Evolutionary conservation across 1,140 invertebrate genomes (phyloP).

Genomic region (Bombyx mori): ASM3026992v2 NC_085129.1:13880001-13880500

Average conservation of each 20-base stretch:
- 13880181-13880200: slow-evolving; percentile 37
- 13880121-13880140: slow-evolving; percentile 38
- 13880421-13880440: slow-evolving; percentile 49
- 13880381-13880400: slow-evolving; percentile 44
- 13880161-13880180: slow-evolving; percentile 18
- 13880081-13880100: neutral
- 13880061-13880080: too few species aligned
- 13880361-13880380: slow-evolving; percentile 17
- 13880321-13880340: slow-evolving; percentile 8
- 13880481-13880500: slow-evolving; percentile 5
- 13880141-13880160: slow-evolving; percentile 42
- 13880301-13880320: slow-evolving; percentile 10
- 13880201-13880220: slow-evolving; percentile 43
- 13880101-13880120: slow-evolving; percentile 8
- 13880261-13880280: slow-evolving; percentile 40
- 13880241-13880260: slow-evolving; percentile 41
- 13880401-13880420: slow-evolving; percentile 50
- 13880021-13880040: too few species aligned
- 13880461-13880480: slow-evolving; percentile 17
- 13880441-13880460: slow-evolving; percentile 52
- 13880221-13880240: slow-evolving; percentile 12
- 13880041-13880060: too few species aligned
- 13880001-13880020: too few species aligned
- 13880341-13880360: slow-evolving; percentile 20
- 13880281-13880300: slow-evolving; percentile 20